Evolutionary conservation across 2,113 vertebrate genomes (phyloP), one percentile per base, ranked within the genome.

Genomic region (Eonycteris spelaea): DNA sequence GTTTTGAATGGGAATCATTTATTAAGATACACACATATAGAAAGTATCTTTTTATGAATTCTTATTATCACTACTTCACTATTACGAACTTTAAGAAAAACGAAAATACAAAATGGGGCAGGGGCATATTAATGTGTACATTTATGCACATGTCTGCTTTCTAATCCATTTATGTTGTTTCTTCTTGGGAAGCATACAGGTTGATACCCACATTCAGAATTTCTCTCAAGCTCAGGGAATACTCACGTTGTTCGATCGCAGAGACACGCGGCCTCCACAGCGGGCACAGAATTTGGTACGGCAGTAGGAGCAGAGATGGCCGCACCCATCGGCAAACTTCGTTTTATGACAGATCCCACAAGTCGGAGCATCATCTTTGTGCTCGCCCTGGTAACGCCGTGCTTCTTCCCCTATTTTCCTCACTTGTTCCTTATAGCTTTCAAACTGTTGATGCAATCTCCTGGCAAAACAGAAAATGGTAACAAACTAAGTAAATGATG

Each of bases 361-460:
- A 35, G 99, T 99, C 28, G 99, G 99, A 7, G 99, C 99, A 89
- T 99, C 99, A 38, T 99, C 99, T 98, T 99, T 99, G 98, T 99
- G 99, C 97, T 99, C 99, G 87, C 99, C 99, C 98, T 99, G 99
- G 98, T 99, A 99, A n/a, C 99, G 99, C 38, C 99, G 99, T 0
- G 99, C 99, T 98, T 99, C 99, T 68, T 99, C 99, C 87, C 99
- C 99, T 90, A 99, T 99, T 98, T 99, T 99, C 93, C 99, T 99
- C 97, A 99, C 99, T 98, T 99, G 99, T 92, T 99, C 99, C 98
- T 99, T 99, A 98, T 99, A 99, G 99, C 99, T 99, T 98, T 99
- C 99, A 98, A 99, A 99, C 98, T 99, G 99, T 98, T 99, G 99
- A 98, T 99, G 99, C 98, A 99, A 98, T 96, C 99, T 99, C 98